These are phyloP conservation scores for Prietella phreatophila DNA, from an alignment of 2,113 vertebrate genomes.

Conservation along the genomic window DNA sequence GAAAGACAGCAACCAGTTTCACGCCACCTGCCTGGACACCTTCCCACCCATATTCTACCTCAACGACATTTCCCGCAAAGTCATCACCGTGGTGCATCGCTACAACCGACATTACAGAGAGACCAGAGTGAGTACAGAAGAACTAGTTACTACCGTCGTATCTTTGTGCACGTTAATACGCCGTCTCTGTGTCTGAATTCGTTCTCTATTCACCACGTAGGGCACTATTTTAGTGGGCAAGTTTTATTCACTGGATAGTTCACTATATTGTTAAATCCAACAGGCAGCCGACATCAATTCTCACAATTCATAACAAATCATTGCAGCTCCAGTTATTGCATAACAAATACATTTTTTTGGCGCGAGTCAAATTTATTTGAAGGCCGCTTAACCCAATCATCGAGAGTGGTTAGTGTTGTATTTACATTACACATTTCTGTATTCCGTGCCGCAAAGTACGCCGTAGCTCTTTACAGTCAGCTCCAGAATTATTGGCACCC, in stretches of 20 bases:
- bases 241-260: neutral
- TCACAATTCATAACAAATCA: neutral
- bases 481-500: constrained; percentile 3
- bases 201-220: neutral
- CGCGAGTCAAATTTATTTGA: neutral
- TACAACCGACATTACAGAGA: constrained; percentile 80
- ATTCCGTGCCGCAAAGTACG: neutral
- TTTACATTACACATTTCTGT: neutral
- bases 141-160: too few relatives aligned
- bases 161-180: too few relatives aligned
- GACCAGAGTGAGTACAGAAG: constrained; percentile 74
- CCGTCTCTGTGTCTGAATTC: too few relatives aligned
- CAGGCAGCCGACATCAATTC: neutral
- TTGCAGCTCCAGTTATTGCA: neutral
- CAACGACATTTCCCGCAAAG: constrained; percentile 75
- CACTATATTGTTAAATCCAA: neutral
- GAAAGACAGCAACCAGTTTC: constrained; percentile 97
- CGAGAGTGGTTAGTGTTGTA: neutral
- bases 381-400: neutral
- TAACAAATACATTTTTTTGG: too few relatives aligned
- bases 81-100: constrained; percentile 83
- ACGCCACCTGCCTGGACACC: constrained; percentile 94
- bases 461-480: neutral
- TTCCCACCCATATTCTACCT: constrained; percentile 96
- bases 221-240: neutral